Evolutionary conservation across 2,797 vertebrate genomes (phyloP).

Genomic region (Typhlichthys subterraneus): DNA sequence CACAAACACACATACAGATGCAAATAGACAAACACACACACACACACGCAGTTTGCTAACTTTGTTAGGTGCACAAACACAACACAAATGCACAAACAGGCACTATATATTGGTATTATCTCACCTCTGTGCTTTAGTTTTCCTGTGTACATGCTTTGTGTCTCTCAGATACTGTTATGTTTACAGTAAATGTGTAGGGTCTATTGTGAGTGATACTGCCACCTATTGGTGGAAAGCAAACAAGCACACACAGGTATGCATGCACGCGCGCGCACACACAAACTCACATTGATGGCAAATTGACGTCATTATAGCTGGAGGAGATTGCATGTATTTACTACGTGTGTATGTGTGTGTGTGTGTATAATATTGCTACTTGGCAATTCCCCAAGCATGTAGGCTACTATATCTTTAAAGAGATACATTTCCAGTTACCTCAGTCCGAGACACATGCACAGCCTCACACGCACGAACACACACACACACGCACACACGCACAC

Average conservation of each 20-base stretch:
- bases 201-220: conserved; percentile 30
- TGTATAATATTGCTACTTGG: conserved; percentile 22
- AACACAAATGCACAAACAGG: background rate
- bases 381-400: conserved; percentile 24
- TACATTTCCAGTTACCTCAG: conserved; percentile 65
- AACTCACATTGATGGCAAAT: conserved; percentile 10
- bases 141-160: no score
- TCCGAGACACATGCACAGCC: conserved; percentile 33
- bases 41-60: background rate
- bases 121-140: no score
- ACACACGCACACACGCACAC: conserved; percentile 12
- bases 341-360: background rate
- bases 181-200: background rate
- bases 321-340: background rate
- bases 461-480: background rate
- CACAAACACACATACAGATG: conserved; percentile 4
- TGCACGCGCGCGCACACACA: conserved; percentile 2
- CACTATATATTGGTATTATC: background rate
- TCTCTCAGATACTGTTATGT: no score
- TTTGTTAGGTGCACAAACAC: background rate
- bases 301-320: background rate
- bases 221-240: conserved; percentile 19
- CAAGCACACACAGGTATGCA: background rate
- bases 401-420: conserved; percentile 22
- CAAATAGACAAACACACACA: background rate